Evolutionary conservation across 2,888 invertebrate species (phyloP), one percentile per base, ranked within the genome.

Genomic region (Melinaea marsaeus): DNA sequence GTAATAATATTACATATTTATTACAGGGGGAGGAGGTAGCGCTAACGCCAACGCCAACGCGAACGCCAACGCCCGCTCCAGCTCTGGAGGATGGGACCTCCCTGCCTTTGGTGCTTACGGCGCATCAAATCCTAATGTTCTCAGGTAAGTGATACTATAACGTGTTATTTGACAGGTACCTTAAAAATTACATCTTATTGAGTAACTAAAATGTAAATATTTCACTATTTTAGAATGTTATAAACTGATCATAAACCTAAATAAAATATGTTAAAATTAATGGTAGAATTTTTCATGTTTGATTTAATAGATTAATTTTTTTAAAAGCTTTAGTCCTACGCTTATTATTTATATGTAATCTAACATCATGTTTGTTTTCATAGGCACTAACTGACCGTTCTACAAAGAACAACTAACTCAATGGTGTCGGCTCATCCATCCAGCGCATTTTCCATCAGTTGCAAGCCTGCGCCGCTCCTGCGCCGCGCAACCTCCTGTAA

Each of bases 381-480:
- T 83, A 88, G 88, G 85, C 78, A 82, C 68, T 86, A 85, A 79
- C 63, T 71, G 66, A 69, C 68, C 66, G 69, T 67, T 70, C 65
- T 74, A 74, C 65, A 64, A 75, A 73, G 71, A 74, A 64, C 77
- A 79, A 79, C 74, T 85, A 86, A 84, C 75, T 75, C 62, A 74
- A 75, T 73, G 89, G 89, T 88, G 86, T 80, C 79, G 88, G 88
- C 82, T 75, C 81, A 82, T 82, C 78, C 81, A 82, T 79, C 82
- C 77, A 75, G 77, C 75, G 77, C 75, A 84, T 90, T 90, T 90
- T 90, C 90, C 90, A 90, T 69, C 90, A 89, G 90, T 87, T 89
- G 87, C 88, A 86, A 83, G 75, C 75, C 46, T 58, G 73, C 77
- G 74, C 77, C 72, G 68, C 73, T 72, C 69, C 61, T 35, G 65